phyloP scores from a whole-genome alignment of 30 jellyfish, hydroid and myxozoan genomes.

The Turritopsis rubra region DNA sequence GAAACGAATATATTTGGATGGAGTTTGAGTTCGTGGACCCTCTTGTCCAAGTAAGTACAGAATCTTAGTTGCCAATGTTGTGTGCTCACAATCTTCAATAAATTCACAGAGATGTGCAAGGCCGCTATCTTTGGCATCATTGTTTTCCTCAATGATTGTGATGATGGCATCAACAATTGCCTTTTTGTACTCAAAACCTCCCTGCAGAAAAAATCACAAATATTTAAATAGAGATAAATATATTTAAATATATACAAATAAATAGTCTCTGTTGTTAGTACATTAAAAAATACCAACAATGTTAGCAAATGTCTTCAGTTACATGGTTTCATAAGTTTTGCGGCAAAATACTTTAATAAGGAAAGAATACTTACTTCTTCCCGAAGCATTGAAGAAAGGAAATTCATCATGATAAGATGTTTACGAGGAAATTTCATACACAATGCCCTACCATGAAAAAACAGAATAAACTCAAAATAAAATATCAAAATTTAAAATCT shows the following conservation, averaged over 20 bases:
- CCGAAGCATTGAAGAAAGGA: constrained; percentile 96
- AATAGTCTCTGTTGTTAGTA: too few relatives aligned
- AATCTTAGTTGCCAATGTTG: constrained; percentile 73
- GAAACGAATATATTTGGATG: constrained; percentile 92
- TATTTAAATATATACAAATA: neutral
- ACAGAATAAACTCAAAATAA: neutral
- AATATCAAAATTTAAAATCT: neutral
- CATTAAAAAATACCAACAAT: too few relatives aligned
- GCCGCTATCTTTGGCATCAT: constrained; percentile 94
- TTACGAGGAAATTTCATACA: constrained; percentile 95
- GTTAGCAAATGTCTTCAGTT: too few relatives aligned
- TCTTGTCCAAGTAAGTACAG: constrained; percentile 86
- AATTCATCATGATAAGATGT: constrained; percentile 82
- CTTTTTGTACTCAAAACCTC: constrained; percentile 96
- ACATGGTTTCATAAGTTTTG: too few relatives aligned
- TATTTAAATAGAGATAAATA: too few relatives aligned
- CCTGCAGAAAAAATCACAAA: constrained; percentile 39
- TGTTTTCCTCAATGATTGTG: constrained; percentile 92
- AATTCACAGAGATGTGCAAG: constrained; percentile 90
- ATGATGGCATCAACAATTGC: constrained; percentile 88
- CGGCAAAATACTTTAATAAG: too few relatives aligned
- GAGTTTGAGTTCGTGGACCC: constrained; percentile 84
- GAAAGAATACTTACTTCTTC: constrained; percentile 89
- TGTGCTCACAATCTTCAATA: constrained; percentile 99
- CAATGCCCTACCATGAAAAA: constrained; percentile 42